Conservation (phyloP, 1,140 invertebrate species). For the Trichoplusia ni region DNA sequence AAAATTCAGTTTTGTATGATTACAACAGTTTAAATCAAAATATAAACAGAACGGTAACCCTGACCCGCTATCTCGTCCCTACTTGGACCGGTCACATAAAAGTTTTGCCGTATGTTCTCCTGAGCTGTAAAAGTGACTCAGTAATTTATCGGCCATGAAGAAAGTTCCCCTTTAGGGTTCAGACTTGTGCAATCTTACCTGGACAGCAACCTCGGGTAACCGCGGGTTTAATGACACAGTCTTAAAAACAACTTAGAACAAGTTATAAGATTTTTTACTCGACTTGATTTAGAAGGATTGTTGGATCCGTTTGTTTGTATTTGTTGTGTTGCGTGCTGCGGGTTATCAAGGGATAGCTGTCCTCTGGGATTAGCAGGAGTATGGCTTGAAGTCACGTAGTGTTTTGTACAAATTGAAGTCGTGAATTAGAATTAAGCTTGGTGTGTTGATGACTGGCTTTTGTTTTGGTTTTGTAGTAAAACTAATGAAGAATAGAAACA, state of each 20-base stretch:
- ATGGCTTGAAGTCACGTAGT: constrained; percentile 20
- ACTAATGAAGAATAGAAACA: too few relatives aligned
- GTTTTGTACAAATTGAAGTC: neutral
- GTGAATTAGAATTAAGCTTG: constrained; percentile 65
- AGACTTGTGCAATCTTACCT: constrained; percentile 57
- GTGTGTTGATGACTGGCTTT: constrained; percentile 17
- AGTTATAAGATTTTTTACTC: constrained; percentile 22
- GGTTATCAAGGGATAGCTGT: constrained; percentile 5
- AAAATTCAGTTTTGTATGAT: too few relatives aligned
- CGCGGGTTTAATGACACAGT: constrained; percentile 23
- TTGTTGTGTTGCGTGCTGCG: constrained; percentile 18
- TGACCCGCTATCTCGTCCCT: constrained; percentile 36
- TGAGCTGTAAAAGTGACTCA: constrained; percentile 75
- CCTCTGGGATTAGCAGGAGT: constrained; percentile 6
- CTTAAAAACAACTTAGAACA: constrained; percentile 32
- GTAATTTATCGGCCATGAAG: constrained; percentile 79
- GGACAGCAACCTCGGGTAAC: constrained; percentile 26
- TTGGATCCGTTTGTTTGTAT: constrained; percentile 31
- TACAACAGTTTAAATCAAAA: too few relatives aligned
- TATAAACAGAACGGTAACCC: too few relatives aligned
- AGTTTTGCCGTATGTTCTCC: constrained; percentile 70
- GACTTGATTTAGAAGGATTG: constrained; percentile 40
- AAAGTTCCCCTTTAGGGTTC: constrained; percentile 63
- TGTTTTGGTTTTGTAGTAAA: constrained; percentile 33
- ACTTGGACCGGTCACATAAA: constrained; percentile 42